Conservation (phyloP, 1,140 invertebrate genomes). For the Dendroctonus valens region DNA sequence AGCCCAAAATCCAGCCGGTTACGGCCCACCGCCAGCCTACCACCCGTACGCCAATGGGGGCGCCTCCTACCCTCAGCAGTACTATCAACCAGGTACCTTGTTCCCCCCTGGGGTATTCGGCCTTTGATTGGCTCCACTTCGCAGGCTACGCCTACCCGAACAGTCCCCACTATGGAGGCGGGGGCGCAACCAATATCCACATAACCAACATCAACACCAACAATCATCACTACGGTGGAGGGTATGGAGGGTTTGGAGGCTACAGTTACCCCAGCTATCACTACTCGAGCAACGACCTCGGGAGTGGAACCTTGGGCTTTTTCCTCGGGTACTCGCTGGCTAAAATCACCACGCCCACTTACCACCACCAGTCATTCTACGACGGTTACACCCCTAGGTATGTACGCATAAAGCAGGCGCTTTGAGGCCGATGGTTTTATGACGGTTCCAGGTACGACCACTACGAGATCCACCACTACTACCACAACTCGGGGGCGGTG, state of each 20-base stretch:
- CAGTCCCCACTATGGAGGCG: constrained; percentile 6
- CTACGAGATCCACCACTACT: constrained; percentile 42
- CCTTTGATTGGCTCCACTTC: neutral
- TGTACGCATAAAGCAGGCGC: too few species aligned
- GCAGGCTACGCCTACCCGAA: constrained; percentile 5
- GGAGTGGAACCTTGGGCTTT: constrained; percentile 38
- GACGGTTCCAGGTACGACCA: constrained; percentile 33
- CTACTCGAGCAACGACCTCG: constrained; percentile 31
- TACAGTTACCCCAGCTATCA: constrained; percentile 22
- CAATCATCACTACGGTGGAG: constrained; percentile 25
- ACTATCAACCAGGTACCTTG: constrained; percentile 21
- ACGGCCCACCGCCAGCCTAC: constrained; percentile 34
- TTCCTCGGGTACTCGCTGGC: constrained; percentile 40
- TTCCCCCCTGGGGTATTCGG: neutral
- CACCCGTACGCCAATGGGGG: neutral
- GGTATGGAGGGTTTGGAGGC: constrained; percentile 4
- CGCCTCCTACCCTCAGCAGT: constrained; percentile 10
- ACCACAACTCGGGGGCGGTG: constrained; percentile 36
- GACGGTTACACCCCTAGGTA: constrained; percentile 32
- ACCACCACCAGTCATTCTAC: constrained; percentile 18
- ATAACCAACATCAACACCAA: constrained; percentile 35
- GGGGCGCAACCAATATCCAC: constrained; percentile 18
- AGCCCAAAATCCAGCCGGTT: constrained; percentile 34
- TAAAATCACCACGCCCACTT: constrained; percentile 37
- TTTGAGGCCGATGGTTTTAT: neutral